Evolutionary conservation across 2,113 vertebrate genomes (phyloP).

Genomic region (Phrynocephalus versicolor): DNA sequence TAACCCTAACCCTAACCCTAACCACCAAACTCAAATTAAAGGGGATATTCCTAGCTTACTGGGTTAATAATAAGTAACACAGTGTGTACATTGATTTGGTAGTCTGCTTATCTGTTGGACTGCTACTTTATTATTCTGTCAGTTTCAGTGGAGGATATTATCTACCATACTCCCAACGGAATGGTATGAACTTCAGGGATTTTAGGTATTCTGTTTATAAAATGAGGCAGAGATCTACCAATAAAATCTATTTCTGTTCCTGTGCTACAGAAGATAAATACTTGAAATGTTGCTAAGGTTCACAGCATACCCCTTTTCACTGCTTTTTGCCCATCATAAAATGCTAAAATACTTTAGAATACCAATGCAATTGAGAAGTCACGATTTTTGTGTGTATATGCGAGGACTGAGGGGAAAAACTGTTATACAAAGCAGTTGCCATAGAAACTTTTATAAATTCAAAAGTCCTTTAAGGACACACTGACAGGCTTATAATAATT

Average conservation of each 20-base stretch:
- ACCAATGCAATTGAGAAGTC: slow-evolving; percentile 1
- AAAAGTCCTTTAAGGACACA: slow-evolving; percentile 25
- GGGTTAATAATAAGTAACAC: too few relatives aligned
- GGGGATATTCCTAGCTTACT: too few relatives aligned
- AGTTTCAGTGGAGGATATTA: background rate
- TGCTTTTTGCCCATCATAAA: background rate
- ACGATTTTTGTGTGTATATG: background rate
- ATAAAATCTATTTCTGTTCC: background rate
- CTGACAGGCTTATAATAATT: slow-evolving; percentile 32
- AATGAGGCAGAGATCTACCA: background rate
- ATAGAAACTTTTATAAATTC: slow-evolving; percentile 30
- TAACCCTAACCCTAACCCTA: too few relatives aligned
- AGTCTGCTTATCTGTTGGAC: too few relatives aligned
- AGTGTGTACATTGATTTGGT: too few relatives aligned
- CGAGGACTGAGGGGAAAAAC: background rate
- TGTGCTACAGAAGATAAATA: background rate
- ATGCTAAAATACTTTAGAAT: slow-evolving; percentile 4
- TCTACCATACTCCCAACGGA: background rate
- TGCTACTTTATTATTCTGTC: background rate
- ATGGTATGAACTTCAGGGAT: background rate
- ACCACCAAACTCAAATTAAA: too few relatives aligned
- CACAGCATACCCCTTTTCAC: background rate
- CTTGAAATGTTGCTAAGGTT: background rate
- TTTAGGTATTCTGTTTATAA: too few relatives aligned
- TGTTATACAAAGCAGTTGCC: slow-evolving; percentile 19